Evolutionary conservation across 2,888 invertebrate genomes (phyloP).

Genomic region (Andrena trimmerana): DNA sequence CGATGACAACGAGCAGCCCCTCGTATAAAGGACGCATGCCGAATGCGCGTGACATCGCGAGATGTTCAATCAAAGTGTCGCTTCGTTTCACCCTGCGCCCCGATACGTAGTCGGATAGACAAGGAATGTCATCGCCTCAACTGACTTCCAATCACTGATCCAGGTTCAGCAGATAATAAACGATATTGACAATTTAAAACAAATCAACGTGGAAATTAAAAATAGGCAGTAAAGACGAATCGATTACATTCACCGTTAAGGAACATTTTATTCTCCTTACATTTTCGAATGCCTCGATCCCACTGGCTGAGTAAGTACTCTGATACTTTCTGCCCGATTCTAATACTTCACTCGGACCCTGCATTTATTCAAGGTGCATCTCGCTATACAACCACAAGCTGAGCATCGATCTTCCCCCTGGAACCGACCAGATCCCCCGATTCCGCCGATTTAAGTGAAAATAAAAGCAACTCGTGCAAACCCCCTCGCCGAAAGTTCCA

Average conservation of each 20-base stretch:
- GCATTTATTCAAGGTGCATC: background rate
- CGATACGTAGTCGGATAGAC: conserved; percentile 14
- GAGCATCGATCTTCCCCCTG: background rate
- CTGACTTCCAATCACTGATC: no score
- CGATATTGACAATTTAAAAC: no score
- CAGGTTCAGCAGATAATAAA: no score
- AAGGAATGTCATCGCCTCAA: conserved; percentile 2
- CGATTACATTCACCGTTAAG: no score
- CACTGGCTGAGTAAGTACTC: background rate
- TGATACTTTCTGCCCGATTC: background rate
- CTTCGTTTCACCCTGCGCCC: conserved; percentile 26
- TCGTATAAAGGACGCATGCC: conserved; percentile 45
- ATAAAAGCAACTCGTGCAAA: conserved; percentile 11
- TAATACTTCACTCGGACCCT: background rate
- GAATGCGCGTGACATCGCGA: conserved; percentile 54
- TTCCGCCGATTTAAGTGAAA: conserved; percentile 35
- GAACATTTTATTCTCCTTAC: no score
- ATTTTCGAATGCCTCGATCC: no score
- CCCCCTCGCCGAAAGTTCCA: background rate
- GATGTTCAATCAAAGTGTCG: conserved; percentile 55
- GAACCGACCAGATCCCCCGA: background rate
- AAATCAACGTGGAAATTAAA: no score
- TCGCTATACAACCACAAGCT: background rate
- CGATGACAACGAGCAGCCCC: conserved; percentile 43
- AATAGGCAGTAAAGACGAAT: no score